A percentile compares a stretch with the other conserved stretches of the same genome.
These are phyloP conservation scores for Apocrypta bakeri DNA, from an alignment of 1,140 invertebrate species.

Conservation along the genomic window DNA sequence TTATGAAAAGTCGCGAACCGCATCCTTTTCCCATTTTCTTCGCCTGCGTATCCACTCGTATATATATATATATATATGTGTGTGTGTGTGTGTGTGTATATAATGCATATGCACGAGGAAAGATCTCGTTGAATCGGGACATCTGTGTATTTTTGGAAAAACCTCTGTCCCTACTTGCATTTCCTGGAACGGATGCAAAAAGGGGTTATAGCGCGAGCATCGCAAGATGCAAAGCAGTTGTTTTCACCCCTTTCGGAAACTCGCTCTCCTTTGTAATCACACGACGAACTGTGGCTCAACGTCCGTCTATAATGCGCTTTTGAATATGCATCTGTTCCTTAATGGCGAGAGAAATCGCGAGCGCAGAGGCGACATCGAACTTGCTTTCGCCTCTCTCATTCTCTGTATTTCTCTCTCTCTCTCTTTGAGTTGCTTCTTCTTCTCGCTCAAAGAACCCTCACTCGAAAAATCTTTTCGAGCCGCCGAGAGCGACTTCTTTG, in stretches of 20 bases:
- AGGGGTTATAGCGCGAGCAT: slow-evolving; percentile 58
- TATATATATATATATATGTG: slow-evolving; percentile 48
- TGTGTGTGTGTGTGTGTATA: background rate
- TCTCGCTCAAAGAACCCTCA: background rate
- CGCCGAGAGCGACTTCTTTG: slow-evolving; percentile 22
- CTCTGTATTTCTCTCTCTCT: background rate
- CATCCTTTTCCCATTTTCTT: slow-evolving; percentile 10
- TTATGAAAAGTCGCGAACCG: slow-evolving; percentile 40
- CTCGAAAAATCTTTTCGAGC: slow-evolving; percentile 29
- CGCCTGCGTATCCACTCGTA: slow-evolving; percentile 61
- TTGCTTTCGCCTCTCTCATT: background rate
- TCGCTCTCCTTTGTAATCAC: slow-evolving; percentile 36
- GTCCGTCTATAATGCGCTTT: slow-evolving; percentile 48
- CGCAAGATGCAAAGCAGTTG: slow-evolving; percentile 59
- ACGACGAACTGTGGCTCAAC: background rate
- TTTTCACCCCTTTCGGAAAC: slow-evolving; percentile 41
- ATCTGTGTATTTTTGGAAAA: slow-evolving; percentile 67
- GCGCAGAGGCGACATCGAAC: background rate
- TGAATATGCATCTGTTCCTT: slow-evolving; percentile 48
- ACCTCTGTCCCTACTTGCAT: slow-evolving; percentile 54
- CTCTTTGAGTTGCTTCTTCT: background rate
- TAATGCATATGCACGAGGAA: background rate
- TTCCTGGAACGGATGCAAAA: slow-evolving; percentile 64
- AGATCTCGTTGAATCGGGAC: slow-evolving; percentile 47
- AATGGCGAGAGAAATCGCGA: slow-evolving; percentile 45